Conservation (phyloP, 2,888 invertebrate genomes). For the Homarus gammarus region DNA sequence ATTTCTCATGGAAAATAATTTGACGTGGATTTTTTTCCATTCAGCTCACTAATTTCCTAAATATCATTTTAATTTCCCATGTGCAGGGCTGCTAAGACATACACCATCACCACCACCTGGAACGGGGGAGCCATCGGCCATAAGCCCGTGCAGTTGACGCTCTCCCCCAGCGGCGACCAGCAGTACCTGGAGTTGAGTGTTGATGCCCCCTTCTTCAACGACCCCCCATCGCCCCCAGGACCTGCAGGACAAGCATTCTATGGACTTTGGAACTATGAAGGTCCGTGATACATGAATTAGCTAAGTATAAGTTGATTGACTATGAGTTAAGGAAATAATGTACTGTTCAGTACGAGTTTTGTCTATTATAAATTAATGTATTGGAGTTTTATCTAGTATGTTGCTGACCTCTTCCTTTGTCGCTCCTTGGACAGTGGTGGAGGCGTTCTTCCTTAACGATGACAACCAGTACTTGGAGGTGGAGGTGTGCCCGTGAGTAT, state of each 20-base stretch:
- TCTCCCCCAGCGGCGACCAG: conserved; percentile 68
- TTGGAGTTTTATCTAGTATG: not conserved
- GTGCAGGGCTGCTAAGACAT: no score
- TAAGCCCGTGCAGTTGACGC: conserved; percentile 75
- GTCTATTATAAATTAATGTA: not conserved
- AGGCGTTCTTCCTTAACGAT: conserved; percentile 75
- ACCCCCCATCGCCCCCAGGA: conserved; percentile 78
- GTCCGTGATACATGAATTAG: conserved; percentile 76
- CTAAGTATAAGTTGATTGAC: not conserved
- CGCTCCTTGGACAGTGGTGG: conserved; percentile 69
- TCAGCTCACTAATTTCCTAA: conserved; percentile 19
- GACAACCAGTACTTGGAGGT: conserved; percentile 73
- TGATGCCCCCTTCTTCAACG: conserved; percentile 79
- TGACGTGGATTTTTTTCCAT: no score
- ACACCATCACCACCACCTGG: conserved; percentile 74
- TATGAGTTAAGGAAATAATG: not conserved
- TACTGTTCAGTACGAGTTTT: not conserved
- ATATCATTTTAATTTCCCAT: not conserved
- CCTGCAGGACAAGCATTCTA: conserved; percentile 78
- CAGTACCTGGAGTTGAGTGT: conserved; percentile 76
- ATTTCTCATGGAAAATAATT: not conserved
- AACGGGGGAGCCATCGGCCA: conserved; percentile 67
- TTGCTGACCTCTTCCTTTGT: not conserved
- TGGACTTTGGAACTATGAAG: conserved; percentile 80
- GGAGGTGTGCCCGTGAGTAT: conserved; percentile 75